Percentiles rank a stretch among this genome's conserved stretches.
Conservation (phyloP, 2,113 vertebrate genomes). For the Oreochromis tanganicae region DNA sequence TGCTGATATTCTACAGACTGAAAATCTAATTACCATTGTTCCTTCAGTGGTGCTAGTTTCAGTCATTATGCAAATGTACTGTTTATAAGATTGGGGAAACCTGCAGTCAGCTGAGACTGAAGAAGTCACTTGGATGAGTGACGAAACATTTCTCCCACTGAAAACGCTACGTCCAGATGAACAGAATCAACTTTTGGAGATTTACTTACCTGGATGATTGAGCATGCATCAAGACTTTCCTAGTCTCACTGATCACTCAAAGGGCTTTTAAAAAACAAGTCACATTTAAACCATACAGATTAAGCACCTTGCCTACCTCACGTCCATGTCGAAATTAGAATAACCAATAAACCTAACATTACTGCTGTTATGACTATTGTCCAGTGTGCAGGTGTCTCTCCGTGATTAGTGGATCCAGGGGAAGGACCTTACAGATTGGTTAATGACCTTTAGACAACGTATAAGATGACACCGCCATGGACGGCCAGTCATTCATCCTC, state of each 20-base stretch:
- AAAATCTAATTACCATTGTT: neutral
- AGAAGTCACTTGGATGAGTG: neutral
- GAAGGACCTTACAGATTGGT: fast-evolving
- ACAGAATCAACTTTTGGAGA: neutral
- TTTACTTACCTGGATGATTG: fast-evolving
- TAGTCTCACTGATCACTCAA: neutral
- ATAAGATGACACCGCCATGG: neutral
- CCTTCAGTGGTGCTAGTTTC: neutral
- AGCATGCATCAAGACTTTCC: neutral
- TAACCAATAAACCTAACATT: neutral
- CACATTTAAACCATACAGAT: neutral
- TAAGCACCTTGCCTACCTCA: neutral
- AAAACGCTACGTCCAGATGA: fast-evolving
- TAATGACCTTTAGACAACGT: neutral
- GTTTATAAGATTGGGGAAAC: neutral
- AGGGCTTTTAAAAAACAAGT: neutral
- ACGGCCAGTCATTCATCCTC: neutral
- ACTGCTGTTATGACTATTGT: neutral
- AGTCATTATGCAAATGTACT: fast-evolving
- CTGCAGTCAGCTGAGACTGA: neutral
- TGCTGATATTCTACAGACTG: neutral
- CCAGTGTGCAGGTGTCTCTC: neutral
- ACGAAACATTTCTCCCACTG: neutral
- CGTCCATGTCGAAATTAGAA: neutral
- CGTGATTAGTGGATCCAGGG: neutral